A percentile compares a stretch with the other conserved stretches of the same genome.
These are phyloP conservation scores for Ophiodon elongatus DNA, from an alignment of 2,113 vertebrate species.

Conservation along the genomic window DNA sequence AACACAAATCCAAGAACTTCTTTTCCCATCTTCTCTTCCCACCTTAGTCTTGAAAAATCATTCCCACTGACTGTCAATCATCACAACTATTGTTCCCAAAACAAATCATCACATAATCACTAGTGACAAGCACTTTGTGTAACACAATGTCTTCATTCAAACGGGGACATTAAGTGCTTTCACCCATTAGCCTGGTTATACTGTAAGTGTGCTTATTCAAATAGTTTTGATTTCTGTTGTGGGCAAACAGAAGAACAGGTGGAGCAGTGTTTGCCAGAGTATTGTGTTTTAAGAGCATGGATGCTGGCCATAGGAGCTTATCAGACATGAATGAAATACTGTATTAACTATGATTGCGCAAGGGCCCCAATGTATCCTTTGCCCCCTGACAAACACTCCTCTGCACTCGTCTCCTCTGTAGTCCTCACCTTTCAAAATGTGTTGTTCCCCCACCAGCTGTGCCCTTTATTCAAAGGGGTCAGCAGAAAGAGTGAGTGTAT, in stretches of 20 bases:
- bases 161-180: slow-evolving; percentile 14
- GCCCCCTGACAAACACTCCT: slow-evolving; percentile 17
- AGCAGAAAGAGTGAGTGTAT: slow-evolving; percentile 21
- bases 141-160: not conserved
- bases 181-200: slow-evolving; percentile 29
- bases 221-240: slow-evolving; percentile 27
- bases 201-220: slow-evolving; percentile 23
- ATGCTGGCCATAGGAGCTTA: slow-evolving; percentile 49
- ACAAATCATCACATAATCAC: slow-evolving; percentile 12
- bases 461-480: slow-evolving; percentile 72
- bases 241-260: slow-evolving; percentile 54
- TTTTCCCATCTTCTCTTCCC: not conserved
- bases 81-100: not conserved
- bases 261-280: slow-evolving; percentile 38
- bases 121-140: not conserved
- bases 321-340: slow-evolving; percentile 49
- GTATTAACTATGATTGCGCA: slow-evolving; percentile 14
- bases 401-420: slow-evolving; percentile 12
- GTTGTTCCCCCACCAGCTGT: slow-evolving; percentile 71
- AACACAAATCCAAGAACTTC: too few relatives aligned
- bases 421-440: slow-evolving; percentile 64
- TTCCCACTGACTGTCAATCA: slow-evolving; percentile 10
- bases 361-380: slow-evolving; percentile 35
- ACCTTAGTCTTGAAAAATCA: slow-evolving; percentile 2
- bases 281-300: slow-evolving; percentile 48